Conservation (phyloP, 1,140 invertebrate genomes). For the Aphaenogaster floridana region DNA sequence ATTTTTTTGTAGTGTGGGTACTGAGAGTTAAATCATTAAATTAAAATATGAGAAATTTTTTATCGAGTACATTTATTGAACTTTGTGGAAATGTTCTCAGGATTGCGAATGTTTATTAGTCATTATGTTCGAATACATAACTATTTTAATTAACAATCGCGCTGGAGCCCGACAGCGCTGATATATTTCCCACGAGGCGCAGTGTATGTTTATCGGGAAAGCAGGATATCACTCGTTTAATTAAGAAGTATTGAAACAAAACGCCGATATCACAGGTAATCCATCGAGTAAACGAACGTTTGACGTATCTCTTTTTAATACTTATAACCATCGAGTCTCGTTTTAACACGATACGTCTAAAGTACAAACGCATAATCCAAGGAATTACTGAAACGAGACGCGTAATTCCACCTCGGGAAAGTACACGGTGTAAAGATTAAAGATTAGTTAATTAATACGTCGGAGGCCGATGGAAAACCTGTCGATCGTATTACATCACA, state of each 20-base stretch:
- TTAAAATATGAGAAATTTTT: constrained; percentile 4
- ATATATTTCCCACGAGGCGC: constrained; percentile 16
- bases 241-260: constrained; percentile 7
- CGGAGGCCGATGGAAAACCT: neutral
- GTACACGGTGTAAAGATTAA: neutral
- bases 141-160: constrained; percentile 43
- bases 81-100: neutral
- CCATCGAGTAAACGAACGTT: neutral
- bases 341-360: neutral
- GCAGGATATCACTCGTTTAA: constrained; percentile 4
- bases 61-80: neutral
- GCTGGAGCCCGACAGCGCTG: neutral
- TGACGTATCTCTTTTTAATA: neutral
- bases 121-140: constrained; percentile 4
- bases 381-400: neutral
- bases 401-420: neutral
- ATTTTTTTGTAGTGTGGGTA: no score
- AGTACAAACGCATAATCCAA: neutral
- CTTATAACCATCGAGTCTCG: neutral
- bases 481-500: constrained; percentile 50
- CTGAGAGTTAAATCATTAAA: neutral
- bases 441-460: constrained; percentile 45
- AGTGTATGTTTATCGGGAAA: constrained; percentile 1
- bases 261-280: neutral
- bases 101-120: neutral